Percentiles rank a stretch among this genome's conserved stretches.
Evolutionary conservation across 2,113 vertebrate species (phyloP).

Genomic region (Hemibagrus wyckioides): DNA sequence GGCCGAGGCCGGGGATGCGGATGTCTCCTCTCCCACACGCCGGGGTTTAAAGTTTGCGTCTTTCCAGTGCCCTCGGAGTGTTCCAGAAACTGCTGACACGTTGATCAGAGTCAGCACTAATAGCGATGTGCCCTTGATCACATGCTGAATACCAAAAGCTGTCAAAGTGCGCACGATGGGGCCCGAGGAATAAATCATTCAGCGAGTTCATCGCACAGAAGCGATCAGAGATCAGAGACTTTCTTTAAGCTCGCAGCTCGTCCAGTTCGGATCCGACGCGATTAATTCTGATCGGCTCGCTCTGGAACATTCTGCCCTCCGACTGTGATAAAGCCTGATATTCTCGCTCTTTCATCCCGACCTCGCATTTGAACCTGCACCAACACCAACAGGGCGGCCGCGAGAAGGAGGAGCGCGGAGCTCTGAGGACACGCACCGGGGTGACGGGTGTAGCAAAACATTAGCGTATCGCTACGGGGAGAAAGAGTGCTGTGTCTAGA

Average conservation of each 20-base stretch:
- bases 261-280: constrained; percentile 21
- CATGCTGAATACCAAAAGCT: constrained; percentile 16
- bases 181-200: neutral
- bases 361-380: constrained; percentile 36
- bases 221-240: constrained; percentile 13
- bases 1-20: constrained; percentile 42
- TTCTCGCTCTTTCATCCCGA: constrained; percentile 24
- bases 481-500: constrained; percentile 17
- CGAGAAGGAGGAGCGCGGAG: neutral
- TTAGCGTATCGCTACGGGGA: constrained; percentile 37
- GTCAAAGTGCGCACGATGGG: constrained; percentile 18
- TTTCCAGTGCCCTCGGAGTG: neutral
- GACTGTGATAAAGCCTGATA: constrained; percentile 37
- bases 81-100: constrained; percentile 30
- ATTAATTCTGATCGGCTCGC: constrained; percentile 31
- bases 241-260: constrained; percentile 1
- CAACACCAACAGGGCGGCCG: constrained; percentile 45
- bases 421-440: constrained; percentile 11
- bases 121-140: constrained; percentile 28
- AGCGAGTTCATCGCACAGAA: neutral
- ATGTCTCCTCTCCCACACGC: constrained; percentile 49
- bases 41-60: constrained; percentile 6
- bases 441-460: constrained; percentile 53
- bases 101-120: constrained; percentile 16
- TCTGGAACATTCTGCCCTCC: constrained; percentile 7